Conservation (phyloP, 2,113 vertebrate species). For the Anarhynchus alexandrinus region DNA sequence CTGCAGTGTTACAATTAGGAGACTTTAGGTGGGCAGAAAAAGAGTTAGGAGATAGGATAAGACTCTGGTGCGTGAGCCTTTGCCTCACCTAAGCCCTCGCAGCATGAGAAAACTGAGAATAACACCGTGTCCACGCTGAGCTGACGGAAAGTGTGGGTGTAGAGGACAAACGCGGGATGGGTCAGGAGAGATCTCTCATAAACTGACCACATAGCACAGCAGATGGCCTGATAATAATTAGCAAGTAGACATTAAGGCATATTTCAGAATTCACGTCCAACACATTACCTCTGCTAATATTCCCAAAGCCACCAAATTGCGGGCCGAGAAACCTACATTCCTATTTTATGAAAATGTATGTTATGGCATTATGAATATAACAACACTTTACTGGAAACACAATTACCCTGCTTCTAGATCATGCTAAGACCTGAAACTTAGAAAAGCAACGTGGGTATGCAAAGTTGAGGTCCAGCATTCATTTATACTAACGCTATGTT, state of each 20-base stretch:
- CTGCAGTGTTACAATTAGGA: conserved; percentile 15
- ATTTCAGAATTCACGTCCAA: neutral
- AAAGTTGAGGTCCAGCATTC: neutral
- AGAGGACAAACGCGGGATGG: neutral
- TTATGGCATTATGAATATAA: neutral
- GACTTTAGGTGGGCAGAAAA: neutral
- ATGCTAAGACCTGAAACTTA: neutral
- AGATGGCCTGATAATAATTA: neutral
- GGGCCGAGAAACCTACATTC: neutral
- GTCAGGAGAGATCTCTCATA: neutral
- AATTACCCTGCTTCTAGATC: neutral
- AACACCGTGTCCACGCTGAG: neutral
- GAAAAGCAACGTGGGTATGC: neutral
- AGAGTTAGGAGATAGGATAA: neutral
- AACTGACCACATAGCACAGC: neutral
- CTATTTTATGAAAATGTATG: neutral
- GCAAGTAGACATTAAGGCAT: neutral
- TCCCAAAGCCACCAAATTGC: neutral
- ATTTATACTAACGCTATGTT: neutral
- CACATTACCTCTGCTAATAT: neutral
- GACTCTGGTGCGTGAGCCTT: neutral
- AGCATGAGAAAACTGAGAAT: neutral
- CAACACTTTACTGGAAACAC: neutral
- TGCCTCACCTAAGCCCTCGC: neutral
- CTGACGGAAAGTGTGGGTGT: neutral